Evolutionary conservation across 2,113 vertebrate genomes (phyloP), one percentile per base, ranked within the genome.

Genomic region (Oryzias melastigma): DNA sequence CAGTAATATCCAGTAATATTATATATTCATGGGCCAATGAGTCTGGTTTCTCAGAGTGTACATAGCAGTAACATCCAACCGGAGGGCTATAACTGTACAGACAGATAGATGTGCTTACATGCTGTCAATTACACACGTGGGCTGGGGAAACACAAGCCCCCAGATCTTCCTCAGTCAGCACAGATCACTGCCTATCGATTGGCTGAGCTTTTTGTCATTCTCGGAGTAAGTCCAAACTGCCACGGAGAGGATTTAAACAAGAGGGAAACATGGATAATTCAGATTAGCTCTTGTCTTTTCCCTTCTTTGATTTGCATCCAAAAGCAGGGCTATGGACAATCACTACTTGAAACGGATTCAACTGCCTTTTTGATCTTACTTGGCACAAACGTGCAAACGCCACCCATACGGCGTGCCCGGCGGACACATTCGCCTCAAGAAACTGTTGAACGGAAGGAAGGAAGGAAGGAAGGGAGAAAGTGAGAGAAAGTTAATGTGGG

Each of bases 261-360:
- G 41, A 44, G 63, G 44, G 53, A 65, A 67, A 74, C 58, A 76
- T 67, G 77, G 75, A 75, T 80, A 73, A 67, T 73, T 83, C 71
- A 65, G 73, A 58, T 81, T 74, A 81, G 69, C 68, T 78, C 42
- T 5, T 75, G 58, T 77, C 59, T 75, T 77, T 22, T 79, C 83
- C 68, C 29, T 67, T 58, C 68, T 85, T 72, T 84, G 82, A 86
- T 88, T 78, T 70, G 74, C 71, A 73, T 83, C 82, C 84, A 86
- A 65, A 22, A 77, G 71, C 55, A 42, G 61, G 69, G 67, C 71
- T 75, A 44, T 77, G 70, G 70, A 82, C 74, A 81, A 78, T 79
- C 80, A 74, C 69, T 58, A 65, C 63, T 82, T 79, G 81, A 83
- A 82, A 69, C 61, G 54, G 65, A 70, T 71, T 85, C 74, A 81